Evolutionary conservation across 2,797 vertebrate genomes (phyloP), one percentile per base, ranked within the genome.

Genomic region (Podarcis siculus): DNA sequence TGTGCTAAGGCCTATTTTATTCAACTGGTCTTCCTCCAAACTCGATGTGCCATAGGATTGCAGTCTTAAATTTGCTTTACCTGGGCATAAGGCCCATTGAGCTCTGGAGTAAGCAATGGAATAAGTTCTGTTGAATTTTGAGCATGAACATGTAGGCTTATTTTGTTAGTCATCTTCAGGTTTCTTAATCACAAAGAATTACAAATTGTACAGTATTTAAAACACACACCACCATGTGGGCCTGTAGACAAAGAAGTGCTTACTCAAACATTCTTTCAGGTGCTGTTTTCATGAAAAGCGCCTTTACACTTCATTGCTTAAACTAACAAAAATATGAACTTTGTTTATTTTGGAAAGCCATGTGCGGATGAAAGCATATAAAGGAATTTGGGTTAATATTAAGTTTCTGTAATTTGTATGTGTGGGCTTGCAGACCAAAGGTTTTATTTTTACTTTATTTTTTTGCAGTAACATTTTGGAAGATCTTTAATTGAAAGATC

Each of bases 231-330:
- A 39, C 30, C 37, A 32, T 17, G 25, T 55, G 69, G 49, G 39
- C 49, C 45, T 72, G 71, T 92, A 39, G 75, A 83, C 3, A 90
- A 42, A 25, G 92, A 92, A 92, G 72, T 89, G 89, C 23, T 85
- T 92, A 84, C 6, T 92, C 89, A 93, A 93, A 94, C 86, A 76
- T 5, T 89, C 86, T 93, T 86, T 66, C 0, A 0, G 81, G 94
- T 91, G n/a, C 25, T 88, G 58, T 92, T 87, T 13, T 83, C 90
- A 93, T 66, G 58, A 85, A 89, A 93, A 94, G 79, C 87, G 79
- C 72, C 90, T 90, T 95, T 92, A 66, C 3, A 39, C 15, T 91
- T 92, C n/a, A 89, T 93, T 95, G 91, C 75, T 88, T 94, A 89
- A 88, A 86, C 90, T 89, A 61, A n/a, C 32, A 15, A 0, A 84